Percentiles rank a stretch among this genome's conserved stretches.
Evolutionary conservation across 2,113 vertebrate species (phyloP).

Genomic region (Xenopus laevis): DNA sequence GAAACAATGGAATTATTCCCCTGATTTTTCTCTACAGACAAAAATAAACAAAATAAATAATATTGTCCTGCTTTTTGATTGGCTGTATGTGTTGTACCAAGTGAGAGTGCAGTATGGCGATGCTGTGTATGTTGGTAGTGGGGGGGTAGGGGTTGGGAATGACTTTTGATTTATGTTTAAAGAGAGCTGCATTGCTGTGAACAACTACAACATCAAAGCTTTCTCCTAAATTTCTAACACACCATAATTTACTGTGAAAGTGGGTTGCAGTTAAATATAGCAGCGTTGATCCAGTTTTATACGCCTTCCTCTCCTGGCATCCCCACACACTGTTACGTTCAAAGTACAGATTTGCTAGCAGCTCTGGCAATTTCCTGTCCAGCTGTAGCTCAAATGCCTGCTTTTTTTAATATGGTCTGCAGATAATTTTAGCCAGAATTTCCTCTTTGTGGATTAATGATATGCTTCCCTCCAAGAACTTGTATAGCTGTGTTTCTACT

Average conservation of each 20-base stretch:
- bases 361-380: conserved; percentile 85
- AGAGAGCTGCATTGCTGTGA: conserved; percentile 52
- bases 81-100: background rate
- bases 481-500: conserved; percentile 60
- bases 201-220: conserved; percentile 10
- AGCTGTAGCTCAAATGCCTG: conserved; percentile 70
- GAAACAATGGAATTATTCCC: too few relatives aligned
- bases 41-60: too few relatives aligned
- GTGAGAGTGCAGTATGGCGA: background rate
- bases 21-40: too few relatives aligned
- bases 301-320: conserved; percentile 77
- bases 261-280: conserved; percentile 66
- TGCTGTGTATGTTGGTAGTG: background rate
- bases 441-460: conserved; percentile 72
- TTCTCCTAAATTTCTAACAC: background rate
- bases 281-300: conserved; percentile 76
- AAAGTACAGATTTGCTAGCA: conserved; percentile 76
- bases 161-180: background rate
- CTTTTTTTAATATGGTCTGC: conserved; percentile 51
- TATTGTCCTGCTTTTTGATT: too few relatives aligned
- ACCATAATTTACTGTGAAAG: conserved; percentile 52
- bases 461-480: conserved; percentile 65
- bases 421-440: conserved; percentile 72
- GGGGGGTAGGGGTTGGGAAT: conserved; percentile 47
- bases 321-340: conserved; percentile 69